Base-by-base conservation (phyloP, 1,140 invertebrate genomes). In the Berghia stephanieae region DNA sequence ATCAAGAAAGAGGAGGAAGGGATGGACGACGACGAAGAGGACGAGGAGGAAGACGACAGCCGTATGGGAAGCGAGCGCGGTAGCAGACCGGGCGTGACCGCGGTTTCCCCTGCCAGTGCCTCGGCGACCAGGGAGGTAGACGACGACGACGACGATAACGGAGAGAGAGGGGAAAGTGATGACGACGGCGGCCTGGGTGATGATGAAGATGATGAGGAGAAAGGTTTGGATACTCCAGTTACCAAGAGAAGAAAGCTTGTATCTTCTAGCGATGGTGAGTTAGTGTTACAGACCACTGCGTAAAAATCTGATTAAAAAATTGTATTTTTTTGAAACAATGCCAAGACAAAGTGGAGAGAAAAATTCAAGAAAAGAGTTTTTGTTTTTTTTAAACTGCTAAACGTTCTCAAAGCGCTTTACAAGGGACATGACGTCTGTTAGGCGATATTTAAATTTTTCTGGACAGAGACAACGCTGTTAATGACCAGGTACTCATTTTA, bases 131-230 rank as follows among this genome's bases (percentile, higher is more conserved):
- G 46, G 3, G 71, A 69, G 27, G 69, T 43, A 0, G 60, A 73
- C 40, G 79, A 60, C 46, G 78, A 75, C 21, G 72, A 75, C 21
- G 78, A 79, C 27, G 74, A 76, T n/a, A 38, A 66, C 52, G 63
- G 52, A 31, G 68, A 66, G n/a, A 76, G 74, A 49, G 74, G 63
- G 49, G 73, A 60, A 4, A 63, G 31, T 16, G 74, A 66, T n/a
- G 44, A 44, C 24, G 63, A 66, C 40, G 74, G 63, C 31, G 74
- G 74, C 1, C 40, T 66, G 43, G 74, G 52, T 49, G 74, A 76
- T 49, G 72, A 74, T 27, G 78, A 74, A 13, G 79, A 77, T 80
- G 67, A 81, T 67, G 72, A 76, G 16, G 52, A 76, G 42, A 49
- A 38, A 8, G 13, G n/a, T n/a, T 43, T 36, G 63, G 68, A 42